These are phyloP conservation scores for Echinops telfairi DNA, from an alignment of 2,113 vertebrate genomes.

Conservation along the genomic window DNA sequence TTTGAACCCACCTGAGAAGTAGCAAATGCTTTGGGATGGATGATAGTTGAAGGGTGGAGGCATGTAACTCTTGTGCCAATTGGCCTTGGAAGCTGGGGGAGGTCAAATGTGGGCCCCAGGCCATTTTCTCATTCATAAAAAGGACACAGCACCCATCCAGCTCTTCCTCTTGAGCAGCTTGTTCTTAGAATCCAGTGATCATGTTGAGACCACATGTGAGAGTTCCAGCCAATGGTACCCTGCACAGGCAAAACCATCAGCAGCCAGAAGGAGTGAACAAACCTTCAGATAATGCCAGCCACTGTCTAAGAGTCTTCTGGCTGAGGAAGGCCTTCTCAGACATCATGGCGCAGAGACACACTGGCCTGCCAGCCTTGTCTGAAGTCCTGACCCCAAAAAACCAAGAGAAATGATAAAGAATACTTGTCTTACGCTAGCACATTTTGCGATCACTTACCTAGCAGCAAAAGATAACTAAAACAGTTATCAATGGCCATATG, in stretches of 20 bases:
- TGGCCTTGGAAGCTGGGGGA: too few relatives aligned
- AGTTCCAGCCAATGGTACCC: not conserved
- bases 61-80: too few relatives aligned
- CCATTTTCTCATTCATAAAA: not conserved
- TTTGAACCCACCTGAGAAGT: too few relatives aligned
- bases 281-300: not conserved
- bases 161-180: not conserved
- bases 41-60: too few relatives aligned
- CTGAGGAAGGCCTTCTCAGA: not conserved
- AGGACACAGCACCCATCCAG: not conserved
- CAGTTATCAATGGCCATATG: not conserved
- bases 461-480: constrained; percentile 1
- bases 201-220: not conserved
- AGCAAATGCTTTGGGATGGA: too few relatives aligned
- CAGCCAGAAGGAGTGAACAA: not conserved
- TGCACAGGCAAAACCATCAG: not conserved
- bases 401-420: not conserved
- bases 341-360: not conserved
- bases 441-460: constrained; percentile 19
- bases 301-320: not conserved
- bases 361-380: not conserved
- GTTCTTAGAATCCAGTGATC: not conserved
- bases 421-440: not conserved
- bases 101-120: not conserved
- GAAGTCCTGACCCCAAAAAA: not conserved